Base-by-base conservation (phyloP, 1,140 invertebrate genomes). In the Macrosteles quadrilineatus region DNA sequence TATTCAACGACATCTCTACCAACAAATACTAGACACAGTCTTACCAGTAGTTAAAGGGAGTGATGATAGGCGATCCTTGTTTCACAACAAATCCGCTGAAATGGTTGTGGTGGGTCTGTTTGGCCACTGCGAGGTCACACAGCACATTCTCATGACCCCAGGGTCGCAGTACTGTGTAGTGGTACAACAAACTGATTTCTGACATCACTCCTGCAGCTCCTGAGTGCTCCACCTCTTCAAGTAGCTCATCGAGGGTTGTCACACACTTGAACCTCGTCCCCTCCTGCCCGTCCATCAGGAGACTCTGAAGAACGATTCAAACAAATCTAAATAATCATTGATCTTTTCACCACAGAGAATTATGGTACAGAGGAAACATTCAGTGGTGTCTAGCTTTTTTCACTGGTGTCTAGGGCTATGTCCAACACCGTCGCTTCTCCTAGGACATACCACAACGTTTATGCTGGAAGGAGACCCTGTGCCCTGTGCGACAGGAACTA, bases 21-120 rank as follows among this genome's bases (percentile, higher is more conserved):
- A n/a, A n/a, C n/a, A n/a, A n/a, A n/a, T n/a, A n/a, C n/a, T n/a
- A n/a, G n/a, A n/a, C n/a, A n/a, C n/a, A n/a, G n/a, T 21, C 23
- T 66, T 45, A 66, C 63, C 63, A 66, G 17, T 66, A 66, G 21
- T 66, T 66, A n/a, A 66, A 45, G 2, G 36, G 17, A 23, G 9
- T 1, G 21, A 32, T 66, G 9, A 43, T n/a, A 21, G 19, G 1
- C 1, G 63, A 66, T n/a, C 14, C 9, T 45, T 45, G 17, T 17
- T 66, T 40, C 12, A 66, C 32, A 43, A 29, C 32, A 27, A 66
- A 66, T 1, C 32, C 63, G 12, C 23, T 66, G 40, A 32, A 25
- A 36, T 66, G 63, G 45, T 19, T 27, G 14, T 21, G 40, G 11
- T 19, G 23, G 1, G n/a, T 43, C 31, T 43, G 3, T 19, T 14